These are phyloP conservation scores for Triplophysa tibetana DNA, from an alignment of 2,113 vertebrate genomes.

Conservation along the genomic window DNA sequence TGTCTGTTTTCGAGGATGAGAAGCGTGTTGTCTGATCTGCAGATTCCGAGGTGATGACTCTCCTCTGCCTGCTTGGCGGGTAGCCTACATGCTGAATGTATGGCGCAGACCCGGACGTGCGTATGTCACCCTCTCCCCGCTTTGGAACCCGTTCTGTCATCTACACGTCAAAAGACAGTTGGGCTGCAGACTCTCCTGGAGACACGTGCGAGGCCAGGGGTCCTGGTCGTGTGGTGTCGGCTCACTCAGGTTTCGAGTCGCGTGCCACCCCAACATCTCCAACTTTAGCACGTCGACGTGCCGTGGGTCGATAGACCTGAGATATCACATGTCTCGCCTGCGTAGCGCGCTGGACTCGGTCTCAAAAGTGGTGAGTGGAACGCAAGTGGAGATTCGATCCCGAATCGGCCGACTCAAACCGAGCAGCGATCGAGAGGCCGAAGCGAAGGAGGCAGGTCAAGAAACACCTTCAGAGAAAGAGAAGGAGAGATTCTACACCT, in stretches of 20 bases:
- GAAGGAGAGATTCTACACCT: constrained; percentile 54
- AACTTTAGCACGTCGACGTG: constrained; percentile 80
- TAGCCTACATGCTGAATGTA: neutral
- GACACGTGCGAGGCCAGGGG: constrained; percentile 62
- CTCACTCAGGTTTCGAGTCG: constrained; percentile 61
- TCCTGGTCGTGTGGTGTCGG: constrained; percentile 66
- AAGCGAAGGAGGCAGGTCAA: constrained; percentile 61
- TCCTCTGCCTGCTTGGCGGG: neutral
- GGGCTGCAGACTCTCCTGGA: constrained; percentile 50
- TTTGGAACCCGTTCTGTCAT: neutral
- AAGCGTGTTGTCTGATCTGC: neutral
- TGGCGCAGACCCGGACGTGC: neutral
- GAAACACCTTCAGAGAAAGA: constrained; percentile 57
- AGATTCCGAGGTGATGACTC: neutral
- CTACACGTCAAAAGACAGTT: constrained; percentile 40
- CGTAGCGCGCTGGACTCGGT: constrained; percentile 86
- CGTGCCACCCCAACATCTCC: constrained; percentile 72
- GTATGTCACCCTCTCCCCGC: neutral
- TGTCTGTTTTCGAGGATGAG: neutral
- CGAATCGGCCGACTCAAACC: constrained; percentile 83
- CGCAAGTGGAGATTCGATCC: constrained; percentile 84
- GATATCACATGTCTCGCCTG: constrained; percentile 86
- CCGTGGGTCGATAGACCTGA: constrained; percentile 78
- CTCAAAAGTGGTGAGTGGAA: constrained; percentile 88
- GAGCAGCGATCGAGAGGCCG: constrained; percentile 65